Evolutionary conservation across 1,140 invertebrate species (phyloP), one percentile per base, ranked within the genome.

Genomic region (Tenebrio molitor): DNA sequence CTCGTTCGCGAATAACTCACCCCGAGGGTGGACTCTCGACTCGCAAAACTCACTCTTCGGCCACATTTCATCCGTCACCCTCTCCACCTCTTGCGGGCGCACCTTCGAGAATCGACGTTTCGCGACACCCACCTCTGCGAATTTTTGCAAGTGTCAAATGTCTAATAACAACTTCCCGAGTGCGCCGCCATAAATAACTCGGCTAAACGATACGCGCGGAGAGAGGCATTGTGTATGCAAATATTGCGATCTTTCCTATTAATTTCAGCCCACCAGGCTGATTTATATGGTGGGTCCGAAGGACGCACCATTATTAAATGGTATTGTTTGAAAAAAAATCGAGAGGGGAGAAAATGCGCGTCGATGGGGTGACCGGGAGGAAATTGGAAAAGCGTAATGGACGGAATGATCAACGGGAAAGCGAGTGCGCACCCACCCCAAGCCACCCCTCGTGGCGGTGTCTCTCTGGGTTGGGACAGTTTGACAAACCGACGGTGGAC

Each of bases 171-270:
- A 58, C 69, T 58, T 69, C 53, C n/a, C 50, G 14, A 41, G 50
- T 70, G 44, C 44, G 67, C 25, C 21, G 44, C 44, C 53, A 50
- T 53, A 69, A 69, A 53, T 69, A 46, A 53, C 42, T 10, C 25
- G 16, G 39, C 21, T 33, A 69, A 69, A 46, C 12, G 44, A 50
- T 53, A 53, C 44, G 67, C 67, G 36, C 19, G 33, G 42, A 53
- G 21, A 34, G 41, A 46, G 41, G 21, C 44, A 50, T 69, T 69
- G 67, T 50, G 41, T 50, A 69, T 50, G 67, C 44, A 69, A 46
- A 69, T 69, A 53, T 62, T 62, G 34, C 33, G 69, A 70, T 70
- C 29, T 69, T 62, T 70, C 33, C 50, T 62, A 70, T 70, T 58
- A 70, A 70, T 70, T 62, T 36, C 69, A 70, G n/a, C 50, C 34